A percentile compares a stretch with the other conserved stretches of the same genome.
These are phyloP conservation scores for Phoebastria nigripes DNA, from an alignment of 2,797 vertebrate genomes.

Conservation along the genomic window DNA sequence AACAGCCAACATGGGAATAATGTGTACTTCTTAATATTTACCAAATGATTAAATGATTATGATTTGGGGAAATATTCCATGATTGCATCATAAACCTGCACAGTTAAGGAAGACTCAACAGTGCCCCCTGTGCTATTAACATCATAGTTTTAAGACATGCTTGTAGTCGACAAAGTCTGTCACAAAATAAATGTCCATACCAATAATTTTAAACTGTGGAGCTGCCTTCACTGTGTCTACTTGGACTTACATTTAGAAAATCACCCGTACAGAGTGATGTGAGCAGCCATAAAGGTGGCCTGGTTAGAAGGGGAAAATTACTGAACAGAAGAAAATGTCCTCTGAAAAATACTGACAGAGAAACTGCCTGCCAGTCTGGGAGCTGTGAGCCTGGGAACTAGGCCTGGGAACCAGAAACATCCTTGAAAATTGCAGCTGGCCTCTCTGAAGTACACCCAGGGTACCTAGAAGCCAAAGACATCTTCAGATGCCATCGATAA, in stretches of 20 bases:
- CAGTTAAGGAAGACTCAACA: not conserved
- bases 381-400: not conserved
- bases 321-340: not conserved
- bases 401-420: not conserved
- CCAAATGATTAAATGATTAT: not conserved
- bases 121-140: not conserved
- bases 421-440: not conserved
- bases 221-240: not conserved
- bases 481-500: not conserved
- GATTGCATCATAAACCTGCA: not conserved
- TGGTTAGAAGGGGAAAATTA: not conserved
- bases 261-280: not conserved
- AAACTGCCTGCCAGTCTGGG: not conserved
- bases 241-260: not conserved
- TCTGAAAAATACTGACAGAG: not conserved
- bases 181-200: not conserved
- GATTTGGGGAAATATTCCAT: not conserved
- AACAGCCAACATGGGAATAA: not conserved
- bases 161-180: not conserved
- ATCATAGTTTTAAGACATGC: not conserved
- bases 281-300: not conserved
- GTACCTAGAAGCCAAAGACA: not conserved
- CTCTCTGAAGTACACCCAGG: not conserved
- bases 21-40: not conserved
- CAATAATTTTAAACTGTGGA: not conserved